phyloP scores from a whole-genome alignment of 2,113 vertebrate species.

The Xenopus laevis region DNA sequence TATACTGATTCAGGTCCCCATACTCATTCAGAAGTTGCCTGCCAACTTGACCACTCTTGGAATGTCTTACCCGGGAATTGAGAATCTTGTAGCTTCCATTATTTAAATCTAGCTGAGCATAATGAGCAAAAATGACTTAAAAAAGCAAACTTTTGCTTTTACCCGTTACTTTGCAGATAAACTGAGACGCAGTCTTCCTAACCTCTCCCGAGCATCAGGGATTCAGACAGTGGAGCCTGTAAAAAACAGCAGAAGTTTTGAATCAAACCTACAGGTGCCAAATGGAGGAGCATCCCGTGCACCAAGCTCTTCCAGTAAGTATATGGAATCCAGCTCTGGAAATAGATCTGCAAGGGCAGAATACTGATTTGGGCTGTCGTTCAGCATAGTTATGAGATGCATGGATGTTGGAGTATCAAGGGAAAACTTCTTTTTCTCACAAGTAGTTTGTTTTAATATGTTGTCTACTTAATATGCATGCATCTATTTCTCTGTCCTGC shows the following conservation, averaged over 20 bases:
- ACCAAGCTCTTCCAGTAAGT: conserved; percentile 90
- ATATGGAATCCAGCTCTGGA: background rate
- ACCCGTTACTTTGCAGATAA: conserved; percentile 71
- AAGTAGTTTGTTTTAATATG: too few relatives aligned
- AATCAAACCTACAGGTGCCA: conserved; percentile 95
- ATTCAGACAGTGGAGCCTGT: conserved; percentile 80
- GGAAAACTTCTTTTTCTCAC: too few relatives aligned
- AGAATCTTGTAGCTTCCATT: too few relatives aligned
- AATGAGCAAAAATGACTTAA: too few relatives aligned
- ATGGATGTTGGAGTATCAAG: background rate
- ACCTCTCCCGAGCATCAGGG: conserved; percentile 79
- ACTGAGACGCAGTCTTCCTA: conserved; percentile 95
- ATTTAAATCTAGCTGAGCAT: too few relatives aligned
- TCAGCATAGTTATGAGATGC: background rate
- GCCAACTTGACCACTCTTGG: too few relatives aligned
- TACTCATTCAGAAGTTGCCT: too few relatives aligned
- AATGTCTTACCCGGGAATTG: too few relatives aligned
- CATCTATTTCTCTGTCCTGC: too few relatives aligned
- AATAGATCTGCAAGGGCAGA: background rate
- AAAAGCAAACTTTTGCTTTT: too few relatives aligned
- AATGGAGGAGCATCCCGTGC: conserved; percentile 88
- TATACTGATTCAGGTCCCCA: too few relatives aligned
- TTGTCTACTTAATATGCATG: too few relatives aligned
- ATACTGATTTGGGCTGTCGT: background rate
- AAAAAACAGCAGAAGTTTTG: conserved; percentile 91